Conservation (phyloP, 2,113 vertebrate species). For the Tenebrosternarchus preto region DNA sequence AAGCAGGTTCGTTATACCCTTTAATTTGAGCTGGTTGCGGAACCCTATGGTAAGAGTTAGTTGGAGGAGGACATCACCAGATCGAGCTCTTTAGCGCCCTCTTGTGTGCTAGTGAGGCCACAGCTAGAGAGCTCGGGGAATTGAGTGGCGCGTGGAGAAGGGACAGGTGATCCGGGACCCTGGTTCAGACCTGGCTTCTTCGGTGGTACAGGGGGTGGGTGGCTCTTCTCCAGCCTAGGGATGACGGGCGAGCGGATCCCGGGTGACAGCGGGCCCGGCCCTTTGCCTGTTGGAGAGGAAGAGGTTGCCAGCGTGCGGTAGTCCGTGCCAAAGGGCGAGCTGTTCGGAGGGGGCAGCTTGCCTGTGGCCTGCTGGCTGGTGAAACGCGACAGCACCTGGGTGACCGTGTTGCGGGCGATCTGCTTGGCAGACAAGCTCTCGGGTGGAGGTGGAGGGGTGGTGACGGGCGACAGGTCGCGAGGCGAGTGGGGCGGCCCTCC, state of each 20-base stretch:
- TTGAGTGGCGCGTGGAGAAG: slow-evolving; percentile 72
- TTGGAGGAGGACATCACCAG: slow-evolving; percentile 86
- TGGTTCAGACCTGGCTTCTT: slow-evolving; percentile 89
- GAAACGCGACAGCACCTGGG: slow-evolving; percentile 95
- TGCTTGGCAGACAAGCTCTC: slow-evolving; percentile 90
- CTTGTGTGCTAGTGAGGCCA: slow-evolving; percentile 76
- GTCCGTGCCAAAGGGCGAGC: slow-evolving; percentile 96
- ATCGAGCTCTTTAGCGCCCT: slow-evolving; percentile 87
- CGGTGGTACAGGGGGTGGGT: slow-evolving; percentile 86
- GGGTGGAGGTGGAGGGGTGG: slow-evolving; percentile 68
- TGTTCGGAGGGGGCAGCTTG: slow-evolving; percentile 79
- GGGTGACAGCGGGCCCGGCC: slow-evolving; percentile 84
- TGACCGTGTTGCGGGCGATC: slow-evolving; percentile 94
- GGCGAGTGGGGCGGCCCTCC: slow-evolving; percentile 76
- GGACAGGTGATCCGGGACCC: slow-evolving; percentile 78
- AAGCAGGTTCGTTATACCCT: neutral
- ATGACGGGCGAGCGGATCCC: slow-evolving; percentile 91
- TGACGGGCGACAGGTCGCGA: slow-evolving; percentile 89
- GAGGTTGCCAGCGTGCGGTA: slow-evolving; percentile 83
- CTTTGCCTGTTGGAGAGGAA: slow-evolving; percentile 73
- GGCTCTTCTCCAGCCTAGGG: slow-evolving; percentile 83
- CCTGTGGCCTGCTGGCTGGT: slow-evolving; percentile 89
- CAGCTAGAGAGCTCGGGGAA: slow-evolving; percentile 81
- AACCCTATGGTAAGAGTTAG: slow-evolving; percentile 63
- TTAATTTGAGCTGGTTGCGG: neutral